These are phyloP conservation scores for Neolamprologus devosi DNA, from an alignment of 2,113 vertebrate species.

Conservation along the genomic window DNA sequence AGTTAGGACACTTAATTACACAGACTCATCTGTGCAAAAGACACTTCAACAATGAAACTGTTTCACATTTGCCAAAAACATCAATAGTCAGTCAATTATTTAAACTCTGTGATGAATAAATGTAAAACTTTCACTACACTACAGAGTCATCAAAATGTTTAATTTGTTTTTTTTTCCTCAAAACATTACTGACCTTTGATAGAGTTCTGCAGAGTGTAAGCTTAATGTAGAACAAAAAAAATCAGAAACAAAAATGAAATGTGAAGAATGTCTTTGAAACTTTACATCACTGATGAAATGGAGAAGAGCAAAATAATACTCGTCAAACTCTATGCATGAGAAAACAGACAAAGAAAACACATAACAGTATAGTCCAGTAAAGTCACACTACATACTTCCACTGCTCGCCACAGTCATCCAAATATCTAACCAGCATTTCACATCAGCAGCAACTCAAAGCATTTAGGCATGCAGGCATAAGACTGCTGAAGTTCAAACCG, in stretches of 20 bases:
- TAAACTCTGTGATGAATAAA: neutral
- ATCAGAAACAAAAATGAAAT: neutral
- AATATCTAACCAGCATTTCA: too few relatives aligned
- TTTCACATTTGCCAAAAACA: neutral
- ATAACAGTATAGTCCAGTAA: neutral
- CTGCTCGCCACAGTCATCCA: neutral
- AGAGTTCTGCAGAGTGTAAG: fast-evolving
- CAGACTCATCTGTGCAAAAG: too few relatives aligned
- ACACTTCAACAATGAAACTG: neutral
- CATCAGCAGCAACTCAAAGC: neutral
- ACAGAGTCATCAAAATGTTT: neutral
- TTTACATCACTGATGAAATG: neutral
- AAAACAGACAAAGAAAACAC: neutral
- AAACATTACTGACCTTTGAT: fast-evolving
- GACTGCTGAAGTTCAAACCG: neutral
- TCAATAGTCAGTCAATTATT: neutral
- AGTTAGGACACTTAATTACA: neutral
- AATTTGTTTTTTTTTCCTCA: fast-evolving
- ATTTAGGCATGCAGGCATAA: neutral
- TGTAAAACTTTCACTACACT: fast-evolving
- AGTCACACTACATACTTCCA: neutral
- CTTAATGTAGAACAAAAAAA: too few relatives aligned
- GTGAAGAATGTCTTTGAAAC: fast-evolving
- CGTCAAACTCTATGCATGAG: fast-evolving
- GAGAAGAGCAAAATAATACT: neutral